These are phyloP conservation scores for Hyperopisus bebe DNA, from an alignment of 2,113 vertebrate genomes.

Conservation along the genomic window DNA sequence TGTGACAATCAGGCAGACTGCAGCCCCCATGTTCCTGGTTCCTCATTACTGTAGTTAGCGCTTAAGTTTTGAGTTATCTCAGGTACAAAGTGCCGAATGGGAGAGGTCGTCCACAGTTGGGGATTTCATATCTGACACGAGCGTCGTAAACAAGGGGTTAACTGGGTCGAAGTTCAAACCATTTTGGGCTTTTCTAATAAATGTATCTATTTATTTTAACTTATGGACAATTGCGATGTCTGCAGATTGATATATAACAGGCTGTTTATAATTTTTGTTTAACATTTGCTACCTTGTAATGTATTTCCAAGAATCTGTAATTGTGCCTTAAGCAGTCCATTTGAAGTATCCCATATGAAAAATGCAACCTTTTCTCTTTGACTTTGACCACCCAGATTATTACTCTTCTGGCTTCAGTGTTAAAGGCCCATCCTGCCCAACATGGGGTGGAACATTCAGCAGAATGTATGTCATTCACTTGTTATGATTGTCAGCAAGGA, in stretches of 20 bases:
- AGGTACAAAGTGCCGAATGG: not conserved
- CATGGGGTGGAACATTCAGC: not conserved
- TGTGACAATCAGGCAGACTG: conserved; percentile 38
- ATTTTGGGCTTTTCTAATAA: not conserved
- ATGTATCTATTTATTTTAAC: not conserved
- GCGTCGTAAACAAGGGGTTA: not conserved
- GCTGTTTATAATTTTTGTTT: not conserved
- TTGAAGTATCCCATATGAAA: not conserved
- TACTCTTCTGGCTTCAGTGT: not conserved
- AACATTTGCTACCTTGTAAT: not conserved
- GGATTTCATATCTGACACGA: not conserved
- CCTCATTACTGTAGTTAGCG: not conserved
- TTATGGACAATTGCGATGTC: not conserved
- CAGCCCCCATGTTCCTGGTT: not conserved
- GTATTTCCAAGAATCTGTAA: not conserved
- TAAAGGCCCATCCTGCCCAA: not conserved
- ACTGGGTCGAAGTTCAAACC: not conserved
- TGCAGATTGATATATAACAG: not conserved
- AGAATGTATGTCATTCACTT: not conserved
- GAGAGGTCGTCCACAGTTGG: not conserved
- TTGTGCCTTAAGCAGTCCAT: not conserved
- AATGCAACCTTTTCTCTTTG: not conserved
- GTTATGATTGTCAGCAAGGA: not conserved
- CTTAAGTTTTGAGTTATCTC: not conserved
- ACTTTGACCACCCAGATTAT: not conserved